Percentiles rank a stretch among this genome's conserved stretches.
phyloP scores from a whole-genome alignment of 1,140 invertebrate species.

The Leguminivora glycinivorella region DNA sequence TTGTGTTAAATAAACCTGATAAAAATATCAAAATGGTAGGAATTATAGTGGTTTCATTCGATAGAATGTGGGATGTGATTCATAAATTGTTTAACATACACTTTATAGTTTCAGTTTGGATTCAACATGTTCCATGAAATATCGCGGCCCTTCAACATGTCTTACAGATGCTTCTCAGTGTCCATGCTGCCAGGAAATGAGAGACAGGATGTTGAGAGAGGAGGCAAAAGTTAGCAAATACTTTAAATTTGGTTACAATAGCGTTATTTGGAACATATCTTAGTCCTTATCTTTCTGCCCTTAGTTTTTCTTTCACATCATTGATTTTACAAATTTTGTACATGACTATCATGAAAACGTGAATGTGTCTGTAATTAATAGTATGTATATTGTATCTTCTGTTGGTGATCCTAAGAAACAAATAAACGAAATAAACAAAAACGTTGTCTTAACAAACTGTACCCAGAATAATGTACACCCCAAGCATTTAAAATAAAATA shows the following conservation, averaged over 20 bases:
- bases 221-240: slow-evolving; percentile 92
- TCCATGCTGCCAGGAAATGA: slow-evolving; percentile 97
- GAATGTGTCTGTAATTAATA: too few relatives aligned
- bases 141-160: slow-evolving; percentile 88
- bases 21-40: slow-evolving; percentile 49
- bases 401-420: too few relatives aligned
- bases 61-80: not conserved
- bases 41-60: not conserved
- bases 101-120: slow-evolving; percentile 84
- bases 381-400: too few relatives aligned
- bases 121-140: slow-evolving; percentile 92
- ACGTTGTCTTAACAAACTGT: too few relatives aligned
- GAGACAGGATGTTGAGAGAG: slow-evolving; percentile 96
- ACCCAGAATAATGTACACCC: too few relatives aligned
- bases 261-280: not conserved
- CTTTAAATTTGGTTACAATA: not conserved
- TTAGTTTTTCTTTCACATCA: not conserved
- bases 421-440: too few relatives aligned
- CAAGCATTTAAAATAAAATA: too few relatives aligned
- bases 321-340: not conserved
- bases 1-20: not conserved
- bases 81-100: slow-evolving; percentile 44
- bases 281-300: not conserved
- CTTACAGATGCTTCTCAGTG: slow-evolving; percentile 95
- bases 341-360: too few relatives aligned